These are phyloP conservation scores for Patella vulgata DNA, from an alignment of 1,140 invertebrate species.

Conservation along the genomic window DNA sequence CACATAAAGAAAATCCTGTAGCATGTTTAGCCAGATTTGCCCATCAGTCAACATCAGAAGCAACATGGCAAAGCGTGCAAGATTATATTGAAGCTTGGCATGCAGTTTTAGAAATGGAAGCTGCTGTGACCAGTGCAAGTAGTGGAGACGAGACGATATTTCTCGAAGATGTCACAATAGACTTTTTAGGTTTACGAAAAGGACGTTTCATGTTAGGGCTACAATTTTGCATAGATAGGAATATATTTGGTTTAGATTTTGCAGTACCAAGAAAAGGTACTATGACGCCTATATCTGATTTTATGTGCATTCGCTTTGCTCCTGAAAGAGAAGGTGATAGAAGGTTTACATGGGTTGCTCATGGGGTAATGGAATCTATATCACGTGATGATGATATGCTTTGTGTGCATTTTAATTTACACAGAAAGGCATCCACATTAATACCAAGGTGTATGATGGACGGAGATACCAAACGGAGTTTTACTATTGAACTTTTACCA, in stretches of 20 bases:
- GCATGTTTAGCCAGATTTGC: conserved; percentile 21
- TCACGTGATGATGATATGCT: no score
- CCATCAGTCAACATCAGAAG: not conserved
- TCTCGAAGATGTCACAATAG: conserved; percentile 23
- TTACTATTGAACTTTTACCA: conserved; percentile 14
- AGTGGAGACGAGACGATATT: conserved; percentile 23
- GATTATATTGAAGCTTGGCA: conserved; percentile 34
- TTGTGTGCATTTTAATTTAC: no score
- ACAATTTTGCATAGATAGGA: conserved; percentile 21
- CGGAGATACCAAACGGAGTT: not conserved
- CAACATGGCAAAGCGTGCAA: conserved; percentile 14
- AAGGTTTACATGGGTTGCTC: not conserved
- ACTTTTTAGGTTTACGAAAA: not conserved
- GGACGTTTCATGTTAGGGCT: conserved; percentile 16
- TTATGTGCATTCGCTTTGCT: not conserved
- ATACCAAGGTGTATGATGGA: conserved; percentile 6
- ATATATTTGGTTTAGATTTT: conserved; percentile 15
- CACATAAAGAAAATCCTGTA: conserved; percentile 39
- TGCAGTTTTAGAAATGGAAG: conserved; percentile 41
- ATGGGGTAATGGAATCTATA: not conserved
- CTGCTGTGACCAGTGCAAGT: conserved; percentile 18
- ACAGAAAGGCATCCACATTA: not conserved
- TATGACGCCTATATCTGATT: not conserved
- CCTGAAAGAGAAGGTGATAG: not conserved
- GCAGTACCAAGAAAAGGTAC: not conserved